Conservation (phyloP, 1,140 invertebrate genomes). For the Heliconius nattereri region DNA sequence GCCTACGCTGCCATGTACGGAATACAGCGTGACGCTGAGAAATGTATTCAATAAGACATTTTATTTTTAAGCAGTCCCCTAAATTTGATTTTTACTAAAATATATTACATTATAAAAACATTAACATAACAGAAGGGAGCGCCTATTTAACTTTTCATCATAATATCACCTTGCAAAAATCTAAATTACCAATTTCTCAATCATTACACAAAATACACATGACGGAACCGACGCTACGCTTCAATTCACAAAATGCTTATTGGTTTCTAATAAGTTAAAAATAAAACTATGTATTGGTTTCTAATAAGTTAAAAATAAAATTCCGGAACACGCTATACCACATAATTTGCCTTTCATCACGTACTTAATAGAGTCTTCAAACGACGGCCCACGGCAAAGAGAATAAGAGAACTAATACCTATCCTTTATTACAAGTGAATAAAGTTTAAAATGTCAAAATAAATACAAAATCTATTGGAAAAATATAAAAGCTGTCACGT, state of each 20-base stretch:
- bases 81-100: too few species aligned
- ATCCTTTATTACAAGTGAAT: slow-evolving; percentile 16
- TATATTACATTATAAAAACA: not conserved
- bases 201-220: slow-evolving; percentile 6
- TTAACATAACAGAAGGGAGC: not conserved
- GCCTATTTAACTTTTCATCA: not conserved
- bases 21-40: too few species aligned
- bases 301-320: slow-evolving; percentile 44
- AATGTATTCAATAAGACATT: too few species aligned
- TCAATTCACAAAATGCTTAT: slow-evolving; percentile 44
- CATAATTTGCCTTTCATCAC: slow-evolving; percentile 51
- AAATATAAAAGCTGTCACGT: slow-evolving; percentile 45
- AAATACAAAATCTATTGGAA: slow-evolving; percentile 28
- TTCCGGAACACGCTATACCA: slow-evolving; percentile 38
- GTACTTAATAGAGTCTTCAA: slow-evolving; percentile 55
- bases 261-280: slow-evolving; percentile 40
- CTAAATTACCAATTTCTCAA: not conserved
- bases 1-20: too few species aligned
- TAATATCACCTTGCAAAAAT: not conserved
- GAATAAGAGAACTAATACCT: slow-evolving; percentile 1
- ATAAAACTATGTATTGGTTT: slow-evolving; percentile 40
- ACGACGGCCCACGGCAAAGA: slow-evolving; percentile 25
- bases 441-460: slow-evolving; percentile 21
- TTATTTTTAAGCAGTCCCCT: too few species aligned
- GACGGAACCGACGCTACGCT: slow-evolving; percentile 42